Conservation (phyloP, 1,140 invertebrate species). For the Bicyclus anynana region DNA sequence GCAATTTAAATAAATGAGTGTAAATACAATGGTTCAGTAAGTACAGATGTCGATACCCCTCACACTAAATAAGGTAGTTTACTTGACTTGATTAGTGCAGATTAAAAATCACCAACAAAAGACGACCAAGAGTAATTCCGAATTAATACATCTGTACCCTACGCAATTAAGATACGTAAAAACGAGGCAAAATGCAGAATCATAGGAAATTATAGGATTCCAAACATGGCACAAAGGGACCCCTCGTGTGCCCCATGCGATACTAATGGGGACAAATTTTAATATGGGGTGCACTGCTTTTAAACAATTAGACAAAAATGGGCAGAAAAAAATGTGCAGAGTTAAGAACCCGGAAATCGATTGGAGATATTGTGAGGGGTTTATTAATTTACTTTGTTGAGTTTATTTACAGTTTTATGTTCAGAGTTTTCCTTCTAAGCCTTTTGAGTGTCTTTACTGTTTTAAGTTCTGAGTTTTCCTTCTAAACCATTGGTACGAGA, state of each 20-base stretch:
- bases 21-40: no score
- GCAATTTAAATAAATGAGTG: no score
- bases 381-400: background rate
- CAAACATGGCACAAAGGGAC: conserved; percentile 61
- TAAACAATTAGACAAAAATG: conserved; percentile 52
- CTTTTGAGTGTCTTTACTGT: no score
- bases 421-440: no score
- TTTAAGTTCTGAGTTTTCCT: no score
- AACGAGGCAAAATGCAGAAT: conserved; percentile 61
- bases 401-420: no score
- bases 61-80: background rate
- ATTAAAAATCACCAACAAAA: conserved; percentile 61
- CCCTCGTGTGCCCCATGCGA: conserved; percentile 47
- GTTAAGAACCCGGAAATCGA: background rate
- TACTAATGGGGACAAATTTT: conserved; percentile 69
- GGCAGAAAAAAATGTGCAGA: background rate
- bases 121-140: conserved; percentile 43
- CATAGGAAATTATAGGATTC: conserved; percentile 72
- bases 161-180: conserved; percentile 51
- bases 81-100: conserved; percentile 38
- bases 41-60: background rate
- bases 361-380: background rate
- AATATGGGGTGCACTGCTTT: conserved; percentile 66
- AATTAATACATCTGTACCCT: conserved; percentile 49
- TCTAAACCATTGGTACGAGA: no score